Percentiles rank a stretch among this genome's conserved stretches.
phyloP scores from a whole-genome alignment of 1,140 invertebrate genomes.

The Hermetia illucens region DNA sequence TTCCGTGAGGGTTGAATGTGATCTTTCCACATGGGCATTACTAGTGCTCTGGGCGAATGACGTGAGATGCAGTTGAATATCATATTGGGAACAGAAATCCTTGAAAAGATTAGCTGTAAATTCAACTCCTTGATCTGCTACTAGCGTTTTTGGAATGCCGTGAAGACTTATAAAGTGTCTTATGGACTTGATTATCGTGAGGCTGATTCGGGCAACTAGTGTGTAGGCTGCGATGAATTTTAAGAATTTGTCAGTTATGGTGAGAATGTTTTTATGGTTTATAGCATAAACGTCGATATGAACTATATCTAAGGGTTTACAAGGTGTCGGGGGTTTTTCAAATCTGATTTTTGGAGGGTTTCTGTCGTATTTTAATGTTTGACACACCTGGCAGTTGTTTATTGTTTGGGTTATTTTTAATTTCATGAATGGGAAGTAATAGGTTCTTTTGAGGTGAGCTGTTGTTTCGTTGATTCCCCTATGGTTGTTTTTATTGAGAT shows the following conservation, averaged over 20 bases:
- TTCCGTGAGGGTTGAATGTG: constrained; percentile 16
- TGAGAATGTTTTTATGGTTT: constrained; percentile 11
- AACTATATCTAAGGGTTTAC: constrained; percentile 17
- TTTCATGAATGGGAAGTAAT: constrained; percentile 10
- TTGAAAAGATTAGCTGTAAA: constrained; percentile 11
- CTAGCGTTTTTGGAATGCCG: constrained; percentile 10
- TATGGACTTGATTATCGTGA: constrained; percentile 10
- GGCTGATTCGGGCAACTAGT: constrained; percentile 7
- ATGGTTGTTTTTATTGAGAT: constrained; percentile 15
- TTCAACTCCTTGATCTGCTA: constrained; percentile 11
- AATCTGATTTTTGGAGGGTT: constrained; percentile 14
- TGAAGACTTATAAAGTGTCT: constrained; percentile 12
- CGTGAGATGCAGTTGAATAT: constrained; percentile 12
- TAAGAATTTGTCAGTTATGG: constrained; percentile 21
- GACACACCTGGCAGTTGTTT: constrained; percentile 12
- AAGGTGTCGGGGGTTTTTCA: constrained; percentile 12
- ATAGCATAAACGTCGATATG: constrained; percentile 17
- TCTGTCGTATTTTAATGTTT: constrained; percentile 19
- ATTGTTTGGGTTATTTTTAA: constrained; percentile 7
- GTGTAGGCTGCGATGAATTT: constrained; percentile 16
- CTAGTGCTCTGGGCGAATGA: constrained; percentile 10
- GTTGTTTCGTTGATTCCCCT: constrained; percentile 12
- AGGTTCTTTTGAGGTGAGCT: constrained; percentile 7
- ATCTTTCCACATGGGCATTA: constrained; percentile 10
- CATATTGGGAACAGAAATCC: constrained; percentile 12